Evolutionary conservation across 2,888 invertebrate genomes (phyloP), one percentile per base, ranked within the genome.

Genomic region (Diarsia brunnea): DNA sequence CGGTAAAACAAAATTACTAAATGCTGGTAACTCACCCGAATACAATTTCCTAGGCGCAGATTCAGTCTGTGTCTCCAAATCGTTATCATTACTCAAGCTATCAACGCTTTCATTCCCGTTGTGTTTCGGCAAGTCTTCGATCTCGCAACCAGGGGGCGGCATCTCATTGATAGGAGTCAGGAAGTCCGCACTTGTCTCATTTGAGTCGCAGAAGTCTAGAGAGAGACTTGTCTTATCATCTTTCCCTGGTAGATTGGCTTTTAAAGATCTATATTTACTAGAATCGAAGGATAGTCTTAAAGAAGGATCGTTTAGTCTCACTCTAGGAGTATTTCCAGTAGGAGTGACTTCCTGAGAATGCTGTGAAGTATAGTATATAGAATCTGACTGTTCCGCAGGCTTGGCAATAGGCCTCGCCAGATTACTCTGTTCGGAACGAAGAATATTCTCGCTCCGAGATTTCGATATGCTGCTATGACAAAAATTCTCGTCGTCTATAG

Each of bases 161-260:
- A 97, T 95, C 83, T 97, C 97, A 55, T 97, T 97, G 7, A 97
- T 97, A 2, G 96, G 97, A 66, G 97, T 97, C 71, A 96, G 84
- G 78, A 97, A 97, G 85, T 96, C 97, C 0, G 97, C 96, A 83
- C 96, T 96, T 0, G 97, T 97, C 87, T 97, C 96, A 82, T 97
- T 96, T 0, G 96, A 96, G 74, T 96, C 97, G 77, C 96, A 96
- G 63, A 96, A 94, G 75, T 96, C 96, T 38, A 97, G 73, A 0
- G 96, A 96, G 67, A 96, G 82, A 87, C 96, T 96, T 16, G 95
- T 96, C 64, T 90, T 95, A 75, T 97, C 96, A 24, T 95, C 94
- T 24, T 90, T 95, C 2, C 88, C 92, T 0, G 92, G 86, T 21
- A 93, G 76, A 70, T 92, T 95, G 0, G 89, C 91, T 87, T 95